Evolutionary conservation across 2,888 invertebrate genomes (phyloP).

Genomic region (Fragum sueziense): DNA sequence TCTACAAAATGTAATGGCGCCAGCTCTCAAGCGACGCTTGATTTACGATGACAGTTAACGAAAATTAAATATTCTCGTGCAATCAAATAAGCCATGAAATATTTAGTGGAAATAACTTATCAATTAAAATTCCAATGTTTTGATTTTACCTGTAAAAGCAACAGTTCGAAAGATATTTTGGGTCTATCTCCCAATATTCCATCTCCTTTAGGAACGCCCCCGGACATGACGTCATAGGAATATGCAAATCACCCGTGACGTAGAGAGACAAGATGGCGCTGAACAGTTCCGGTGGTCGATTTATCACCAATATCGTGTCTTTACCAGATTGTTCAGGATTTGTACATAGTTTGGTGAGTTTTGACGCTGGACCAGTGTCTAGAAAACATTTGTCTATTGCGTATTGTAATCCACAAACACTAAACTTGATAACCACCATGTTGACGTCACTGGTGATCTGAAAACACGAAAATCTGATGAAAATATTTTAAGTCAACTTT

Average conservation of each 20-base stretch:
- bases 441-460: no score
- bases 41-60: no score
- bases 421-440: slow-evolving; percentile 13
- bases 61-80: no score
- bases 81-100: no score
- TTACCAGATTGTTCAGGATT: neutral
- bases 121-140: no score
- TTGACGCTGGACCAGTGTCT: slow-evolving; percentile 19
- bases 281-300: slow-evolving; percentile 48
- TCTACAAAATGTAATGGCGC: no score
- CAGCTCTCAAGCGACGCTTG: no score
- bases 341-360: slow-evolving; percentile 14
- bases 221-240: slow-evolving; percentile 54
- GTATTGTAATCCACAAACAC: slow-evolving; percentile 20
- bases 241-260: slow-evolving; percentile 57
- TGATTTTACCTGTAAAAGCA: slow-evolving; percentile 39
- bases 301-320: slow-evolving; percentile 2
- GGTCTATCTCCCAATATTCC: slow-evolving; percentile 55
- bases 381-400: slow-evolving; percentile 2
- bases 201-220: slow-evolving; percentile 55
- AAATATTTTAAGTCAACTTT: no score
- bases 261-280: slow-evolving; percentile 48
- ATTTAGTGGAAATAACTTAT: no score
- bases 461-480: no score
- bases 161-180: slow-evolving; percentile 37